These are phyloP conservation scores for Enteromius radiatus DNA, from an alignment of 2,797 vertebrate species.

Conservation along the genomic window DNA sequence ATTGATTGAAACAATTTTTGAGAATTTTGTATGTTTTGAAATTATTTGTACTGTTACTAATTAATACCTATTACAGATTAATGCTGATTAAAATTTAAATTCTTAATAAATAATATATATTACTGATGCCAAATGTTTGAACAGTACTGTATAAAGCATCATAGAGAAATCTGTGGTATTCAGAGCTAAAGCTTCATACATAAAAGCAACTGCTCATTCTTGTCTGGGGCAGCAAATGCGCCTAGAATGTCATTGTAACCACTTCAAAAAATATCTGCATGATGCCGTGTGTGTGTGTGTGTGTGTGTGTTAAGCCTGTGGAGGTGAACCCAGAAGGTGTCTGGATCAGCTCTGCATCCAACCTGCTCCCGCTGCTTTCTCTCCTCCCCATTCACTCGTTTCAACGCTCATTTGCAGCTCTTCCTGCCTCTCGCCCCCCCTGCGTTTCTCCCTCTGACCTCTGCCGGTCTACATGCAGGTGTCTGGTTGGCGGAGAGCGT, in stretches of 20 bases:
- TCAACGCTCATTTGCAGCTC: slow-evolving; percentile 25
- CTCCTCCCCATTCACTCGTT: slow-evolving; percentile 1
- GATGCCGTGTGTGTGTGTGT: too few species aligned
- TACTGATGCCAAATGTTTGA: not conserved
- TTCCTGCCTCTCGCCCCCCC: not conserved
- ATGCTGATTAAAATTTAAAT: too few species aligned
- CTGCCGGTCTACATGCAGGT: slow-evolving; percentile 41
- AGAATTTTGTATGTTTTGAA: not conserved
- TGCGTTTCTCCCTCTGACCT: slow-evolving; percentile 40
- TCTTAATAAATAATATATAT: not conserved
- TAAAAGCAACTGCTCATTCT: not conserved
- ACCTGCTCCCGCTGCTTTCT: slow-evolving; percentile 20
- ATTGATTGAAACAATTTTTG: not conserved
- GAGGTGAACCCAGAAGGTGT: slow-evolving; percentile 33
- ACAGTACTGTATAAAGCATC: too few species aligned
- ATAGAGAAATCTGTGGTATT: not conserved
- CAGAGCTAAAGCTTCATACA: not conserved
- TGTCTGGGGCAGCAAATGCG: not conserved
- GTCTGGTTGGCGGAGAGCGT: slow-evolving; percentile 38
- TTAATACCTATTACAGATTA: not conserved
- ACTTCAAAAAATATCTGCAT: not conserved
- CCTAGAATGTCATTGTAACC: not conserved
- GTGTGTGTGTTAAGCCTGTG: slow-evolving; percentile 31
- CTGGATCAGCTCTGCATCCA: slow-evolving; percentile 15
- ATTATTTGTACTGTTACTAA: not conserved